Evolutionary conservation across 2,888 invertebrate genomes (phyloP), one percentile per base, ranked within the genome.

Genomic region (Ophion slaviceki): DNA sequence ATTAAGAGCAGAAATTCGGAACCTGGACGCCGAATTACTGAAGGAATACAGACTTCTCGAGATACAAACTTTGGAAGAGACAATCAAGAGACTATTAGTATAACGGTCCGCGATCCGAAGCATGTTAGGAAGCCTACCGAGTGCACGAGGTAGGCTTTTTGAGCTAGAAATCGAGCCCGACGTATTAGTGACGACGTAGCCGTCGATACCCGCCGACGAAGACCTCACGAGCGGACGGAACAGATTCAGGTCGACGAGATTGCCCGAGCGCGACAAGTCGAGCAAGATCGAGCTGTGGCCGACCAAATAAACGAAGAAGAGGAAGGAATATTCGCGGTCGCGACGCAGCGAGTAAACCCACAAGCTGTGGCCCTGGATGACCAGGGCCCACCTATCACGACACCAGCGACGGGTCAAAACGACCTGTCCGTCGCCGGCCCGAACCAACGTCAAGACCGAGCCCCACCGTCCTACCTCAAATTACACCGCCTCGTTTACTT

Each of bases 141-240:
- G 20, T 5, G 72, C 59, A 11, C 36, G 14, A n/a, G 36, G 36
- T 2, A n/a, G 14, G n/a, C 32, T 59, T 1, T 3, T 7, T 17
- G 59, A 59, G 20, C 10, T 59, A 20, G 59, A 72, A 17, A 32
- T 72, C 59, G 72, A 59, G 2, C 36, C 59, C 11, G 59, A 72
- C 72, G 59, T 5, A 72, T 72, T 11, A 72, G 72, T 20, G 59
- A 72, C 2, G 72, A 59, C 11, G 72, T 72, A 59, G 72, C 72
- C 6, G 20, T 72, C 20, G 72, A 72, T n/a, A 4, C 20, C 20
- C 72, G 59, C 11, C 57, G 20, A n/a, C 72, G 36, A 10, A 59
- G 72, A 59, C 14, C n/a, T 10, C 11, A 59, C 17, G 72, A 59
- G 36, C 59, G 1, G 7, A 7, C 7, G 7, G 8, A 17, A 5